Conservation (phyloP, 2,888 invertebrate genomes). For the Metalampra italica region DNA sequence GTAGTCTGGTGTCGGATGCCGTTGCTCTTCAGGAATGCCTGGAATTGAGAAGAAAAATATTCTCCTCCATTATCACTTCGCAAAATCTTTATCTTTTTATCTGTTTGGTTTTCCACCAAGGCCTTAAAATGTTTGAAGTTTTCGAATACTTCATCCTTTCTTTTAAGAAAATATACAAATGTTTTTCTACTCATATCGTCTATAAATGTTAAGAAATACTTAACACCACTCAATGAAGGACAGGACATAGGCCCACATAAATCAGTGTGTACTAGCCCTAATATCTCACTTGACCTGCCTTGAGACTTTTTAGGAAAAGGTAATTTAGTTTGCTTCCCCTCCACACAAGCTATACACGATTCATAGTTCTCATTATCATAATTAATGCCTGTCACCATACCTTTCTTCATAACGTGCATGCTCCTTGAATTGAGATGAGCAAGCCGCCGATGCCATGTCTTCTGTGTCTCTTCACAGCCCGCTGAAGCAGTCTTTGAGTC, state of each 20-base stretch:
- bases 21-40: slow-evolving; percentile 1
- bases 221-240: not conserved
- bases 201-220: slow-evolving; percentile 7
- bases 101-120: too few species aligned
- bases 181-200: slow-evolving; percentile 11
- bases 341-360: slow-evolving; percentile 11
- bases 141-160: slow-evolving; percentile 8
- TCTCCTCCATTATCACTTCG: slow-evolving; percentile 8
- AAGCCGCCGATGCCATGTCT: not conserved
- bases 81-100: slow-evolving; percentile 3
- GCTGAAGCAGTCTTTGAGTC: too few species aligned
- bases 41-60: slow-evolving; percentile 13
- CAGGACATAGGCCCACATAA: slow-evolving; percentile 4
- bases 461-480: too few species aligned
- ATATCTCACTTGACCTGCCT: slow-evolving; percentile 6
- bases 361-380: slow-evolving; percentile 1
- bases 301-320: slow-evolving; percentile 12
- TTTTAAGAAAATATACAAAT: slow-evolving; percentile 14
- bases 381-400: slow-evolving; percentile 1
- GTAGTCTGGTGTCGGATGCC: slow-evolving; percentile 26
- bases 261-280: slow-evolving; percentile 8
- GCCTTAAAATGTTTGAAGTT: too few species aligned
- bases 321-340: slow-evolving; percentile 10
- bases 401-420: slow-evolving; percentile 1
- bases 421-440: not conserved